Evolutionary conservation across 2,888 invertebrate genomes (phyloP), one percentile per base, ranked within the genome.

Genomic region (Ramazzottius varieornatus): DNA sequence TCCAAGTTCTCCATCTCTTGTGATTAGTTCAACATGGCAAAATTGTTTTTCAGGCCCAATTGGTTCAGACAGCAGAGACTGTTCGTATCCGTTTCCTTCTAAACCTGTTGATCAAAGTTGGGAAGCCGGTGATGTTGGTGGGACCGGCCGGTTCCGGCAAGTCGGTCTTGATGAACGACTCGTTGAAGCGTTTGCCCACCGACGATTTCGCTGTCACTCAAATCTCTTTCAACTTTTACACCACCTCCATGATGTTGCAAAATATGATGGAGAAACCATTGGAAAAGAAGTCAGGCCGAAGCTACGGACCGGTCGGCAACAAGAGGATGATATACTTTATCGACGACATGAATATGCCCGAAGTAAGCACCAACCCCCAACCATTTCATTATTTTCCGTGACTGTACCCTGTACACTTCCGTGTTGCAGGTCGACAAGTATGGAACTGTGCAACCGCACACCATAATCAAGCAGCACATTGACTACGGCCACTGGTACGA

Each of bases 401-500:
- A 13, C 13, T 65, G 33, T 54, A 29, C n/a, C n/a, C n/a, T n/a
- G n/a, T n/a, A n/a, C n/a, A 24, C 65, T 64, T 64, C 34, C 65
- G 29, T 46, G 64, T 64, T 65, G 32, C 67, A 80, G 79, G 83
- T 92, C 1, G 93, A 93, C 75, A 82, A 82, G 40, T 94, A 94
- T 72, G 92, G 91, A 8, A 94, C 94, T 0, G 93, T 93, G 0
- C 92, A 92, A 74, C 93, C 94, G 0, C 93, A 94, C 73, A 94
- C 93, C 0, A 78, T 94, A 66, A 92, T 94, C 69, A 81, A 93
- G 1, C 94, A 94, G 73, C 92, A 93, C 78, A 79, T 94, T 72
- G 94, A 94, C 76, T 94, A 94, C 73, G 85, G 84, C 65, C 93
- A 94, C 76, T 94, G 94, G 93, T 94, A 93, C 74, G 93, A 94